Percentiles rank a stretch among this genome's conserved stretches.
Conservation (phyloP, 2,113 vertebrate genomes). For the Engystomops pustulosus region DNA sequence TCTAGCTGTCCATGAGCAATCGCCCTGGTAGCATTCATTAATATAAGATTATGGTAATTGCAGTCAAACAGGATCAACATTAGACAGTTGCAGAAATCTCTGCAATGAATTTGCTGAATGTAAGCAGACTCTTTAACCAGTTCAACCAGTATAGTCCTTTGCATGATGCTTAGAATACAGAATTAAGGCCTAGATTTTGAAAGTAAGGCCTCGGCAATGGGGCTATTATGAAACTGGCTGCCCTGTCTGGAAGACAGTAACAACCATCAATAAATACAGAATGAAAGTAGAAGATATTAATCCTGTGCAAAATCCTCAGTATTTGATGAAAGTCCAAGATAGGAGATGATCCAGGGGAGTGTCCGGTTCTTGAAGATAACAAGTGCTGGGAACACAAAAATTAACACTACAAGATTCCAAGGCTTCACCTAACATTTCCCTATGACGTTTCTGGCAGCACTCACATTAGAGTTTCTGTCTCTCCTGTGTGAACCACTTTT, state of each 20-base stretch:
- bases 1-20: no score
- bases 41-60: no score
- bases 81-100: no score
- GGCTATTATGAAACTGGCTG: no score
- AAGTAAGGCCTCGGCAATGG: no score
- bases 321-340: slow-evolving; percentile 21
- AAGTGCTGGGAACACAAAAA: slow-evolving; percentile 8
- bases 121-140: no score
- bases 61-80: no score
- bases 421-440: background rate
- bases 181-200: background rate
- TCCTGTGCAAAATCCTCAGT: background rate
- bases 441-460: slow-evolving; percentile 1
- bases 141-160: no score
- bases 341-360: slow-evolving; percentile 26
- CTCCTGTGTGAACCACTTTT: slow-evolving; percentile 9
- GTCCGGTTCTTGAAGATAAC: background rate
- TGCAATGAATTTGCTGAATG: no score
- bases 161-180: no score
- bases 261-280: background rate
- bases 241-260: background rate
- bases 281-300: background rate
- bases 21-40: no score
- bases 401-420: background rate
- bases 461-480: background rate